Evolutionary conservation across 2,113 vertebrate species (phyloP).

Genomic region (Ctenodactylus gundi): DNA sequence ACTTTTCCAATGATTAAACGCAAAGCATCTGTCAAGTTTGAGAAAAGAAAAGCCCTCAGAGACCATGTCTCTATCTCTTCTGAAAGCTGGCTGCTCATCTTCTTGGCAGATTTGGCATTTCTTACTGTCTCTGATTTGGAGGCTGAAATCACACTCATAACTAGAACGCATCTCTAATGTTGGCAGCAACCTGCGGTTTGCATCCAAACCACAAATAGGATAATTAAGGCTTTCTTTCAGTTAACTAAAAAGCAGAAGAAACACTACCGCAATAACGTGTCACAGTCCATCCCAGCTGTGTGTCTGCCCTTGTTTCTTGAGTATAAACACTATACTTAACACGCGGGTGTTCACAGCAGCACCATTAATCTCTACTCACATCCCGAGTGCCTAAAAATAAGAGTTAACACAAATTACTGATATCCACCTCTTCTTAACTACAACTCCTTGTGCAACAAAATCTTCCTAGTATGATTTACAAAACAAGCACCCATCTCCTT

Average conservation of each 20-base stretch:
- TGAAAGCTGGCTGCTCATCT: no score
- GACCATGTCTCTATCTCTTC: rapidly evolving
- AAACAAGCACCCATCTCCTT: not conserved
- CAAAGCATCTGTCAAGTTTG: not conserved
- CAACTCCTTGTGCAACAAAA: not conserved
- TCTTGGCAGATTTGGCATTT: not conserved
- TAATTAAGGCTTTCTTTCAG: not conserved
- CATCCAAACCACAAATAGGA: not conserved
- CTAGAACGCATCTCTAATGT: not conserved
- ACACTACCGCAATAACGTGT: not conserved
- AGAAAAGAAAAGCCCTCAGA: not conserved
- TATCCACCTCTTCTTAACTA: not conserved
- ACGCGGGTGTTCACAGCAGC: rapidly evolving
- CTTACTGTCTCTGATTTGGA: not conserved
- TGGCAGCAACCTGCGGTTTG: not conserved
- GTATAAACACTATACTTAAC: rapidly evolving
- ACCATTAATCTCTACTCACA: rapidly evolving
- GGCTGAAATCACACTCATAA: not conserved
- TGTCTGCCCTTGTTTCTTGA: rapidly evolving
- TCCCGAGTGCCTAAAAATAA: not conserved
- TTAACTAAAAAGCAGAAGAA: not conserved
- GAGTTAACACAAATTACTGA: not conserved
- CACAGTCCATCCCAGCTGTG: rapidly evolving
- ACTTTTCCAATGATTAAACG: not conserved
- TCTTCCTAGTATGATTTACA: not conserved